Percentiles rank a stretch among this genome's conserved stretches.
phyloP scores from a whole-genome alignment of 2,888 invertebrate genomes.

The Drosophila yooni region DNA sequence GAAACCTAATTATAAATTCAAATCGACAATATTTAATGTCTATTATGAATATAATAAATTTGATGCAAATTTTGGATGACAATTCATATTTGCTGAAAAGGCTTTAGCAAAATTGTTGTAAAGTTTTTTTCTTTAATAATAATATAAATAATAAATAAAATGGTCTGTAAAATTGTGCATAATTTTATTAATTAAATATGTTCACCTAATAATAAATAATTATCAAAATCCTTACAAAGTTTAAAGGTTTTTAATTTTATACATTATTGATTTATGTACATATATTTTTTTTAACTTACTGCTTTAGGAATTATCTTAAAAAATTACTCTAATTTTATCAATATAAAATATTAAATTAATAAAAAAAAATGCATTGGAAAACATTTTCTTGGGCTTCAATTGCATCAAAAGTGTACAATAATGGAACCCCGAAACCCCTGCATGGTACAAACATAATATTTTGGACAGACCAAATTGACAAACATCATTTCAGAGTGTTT shows the following conservation, averaged over 20 bases:
- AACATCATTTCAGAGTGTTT: background rate
- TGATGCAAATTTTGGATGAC: background rate
- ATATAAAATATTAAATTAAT: background rate
- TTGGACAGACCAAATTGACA: background rate
- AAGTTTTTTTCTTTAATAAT: background rate
- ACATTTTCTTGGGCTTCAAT: rapidly evolving
- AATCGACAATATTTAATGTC: background rate
- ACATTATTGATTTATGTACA: background rate
- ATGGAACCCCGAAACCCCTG: background rate
- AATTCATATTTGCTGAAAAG: background rate
- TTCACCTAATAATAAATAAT: background rate
- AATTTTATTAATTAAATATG: background rate
- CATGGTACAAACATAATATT: background rate
- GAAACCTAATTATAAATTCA: background rate
- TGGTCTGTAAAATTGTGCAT: background rate
- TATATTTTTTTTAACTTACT: background rate
- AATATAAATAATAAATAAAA: too few relatives aligned
- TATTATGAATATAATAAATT: background rate
- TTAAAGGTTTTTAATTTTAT: background rate
- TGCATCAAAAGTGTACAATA: background rate
- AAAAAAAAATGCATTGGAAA: background rate
- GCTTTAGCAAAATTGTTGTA: background rate
- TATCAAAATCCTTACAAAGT: background rate
- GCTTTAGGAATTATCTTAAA: background rate
- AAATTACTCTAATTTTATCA: background rate